phyloP scores from a whole-genome alignment of 2,888 invertebrate genomes.

The Philhelius pedissequus region DNA sequence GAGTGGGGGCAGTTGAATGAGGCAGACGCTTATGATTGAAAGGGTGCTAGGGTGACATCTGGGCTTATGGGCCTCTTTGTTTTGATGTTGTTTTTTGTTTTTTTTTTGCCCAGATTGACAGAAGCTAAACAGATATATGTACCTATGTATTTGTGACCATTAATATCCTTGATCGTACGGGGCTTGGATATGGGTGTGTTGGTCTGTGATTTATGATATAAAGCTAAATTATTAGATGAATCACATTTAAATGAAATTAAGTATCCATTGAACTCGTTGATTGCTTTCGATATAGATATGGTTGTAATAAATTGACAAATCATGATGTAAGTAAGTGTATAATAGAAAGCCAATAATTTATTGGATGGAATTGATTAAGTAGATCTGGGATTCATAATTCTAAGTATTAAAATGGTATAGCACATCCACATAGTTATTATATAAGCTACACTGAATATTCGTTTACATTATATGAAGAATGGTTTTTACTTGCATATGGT shows the following conservation, averaged over 20 bases:
- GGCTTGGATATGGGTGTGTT: background rate
- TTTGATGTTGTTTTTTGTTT: background rate
- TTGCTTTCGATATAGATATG: background rate
- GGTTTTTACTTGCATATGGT: too few relatives aligned
- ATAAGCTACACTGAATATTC: too few relatives aligned
- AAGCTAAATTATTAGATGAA: conserved; percentile 34
- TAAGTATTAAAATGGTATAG: background rate
- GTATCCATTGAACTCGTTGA: conserved; percentile 25
- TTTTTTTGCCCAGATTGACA: background rate
- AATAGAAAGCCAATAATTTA: background rate
- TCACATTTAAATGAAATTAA: conserved; percentile 42
- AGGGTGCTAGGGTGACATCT: conserved; percentile 58
- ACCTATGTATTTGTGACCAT: too few relatives aligned
- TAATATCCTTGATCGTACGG: conserved; percentile 31
- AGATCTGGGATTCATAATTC: background rate
- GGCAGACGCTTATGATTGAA: conserved; percentile 43
- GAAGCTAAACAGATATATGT: conserved; percentile 52
- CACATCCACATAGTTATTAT: too few relatives aligned
- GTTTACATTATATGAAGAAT: too few relatives aligned
- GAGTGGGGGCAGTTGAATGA: background rate
- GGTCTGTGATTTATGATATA: conserved; percentile 44
- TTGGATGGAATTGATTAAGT: background rate
- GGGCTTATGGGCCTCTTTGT: conserved; percentile 52
- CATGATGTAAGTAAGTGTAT: background rate
- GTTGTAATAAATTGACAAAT: background rate